Percentiles rank a stretch among this genome's conserved stretches.
Conservation (phyloP, 2,888 invertebrate genomes). For the Polylopha cassiicola region DNA sequence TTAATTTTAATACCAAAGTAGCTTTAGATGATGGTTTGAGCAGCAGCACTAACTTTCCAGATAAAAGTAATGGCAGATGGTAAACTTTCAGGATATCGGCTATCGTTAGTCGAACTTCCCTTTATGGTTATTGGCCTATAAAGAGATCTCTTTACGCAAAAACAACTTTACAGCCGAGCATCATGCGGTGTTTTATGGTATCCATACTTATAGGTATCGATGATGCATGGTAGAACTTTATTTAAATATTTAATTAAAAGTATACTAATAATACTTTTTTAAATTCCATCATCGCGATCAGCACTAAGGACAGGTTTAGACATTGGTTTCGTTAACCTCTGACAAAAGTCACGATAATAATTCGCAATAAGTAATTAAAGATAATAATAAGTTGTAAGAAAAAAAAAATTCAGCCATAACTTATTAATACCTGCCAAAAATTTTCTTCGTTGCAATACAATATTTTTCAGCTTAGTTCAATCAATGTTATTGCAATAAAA, state of each 20-base stretch:
- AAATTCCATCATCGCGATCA: too few species aligned
- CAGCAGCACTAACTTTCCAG: constrained; percentile 25
- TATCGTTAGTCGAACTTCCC: constrained; percentile 62
- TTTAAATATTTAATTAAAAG: too few species aligned
- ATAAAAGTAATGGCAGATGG: constrained; percentile 48
- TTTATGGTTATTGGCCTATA: constrained; percentile 70
- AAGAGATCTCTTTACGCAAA: constrained; percentile 65
- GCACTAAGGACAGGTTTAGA: too few species aligned
- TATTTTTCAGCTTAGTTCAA: too few species aligned
- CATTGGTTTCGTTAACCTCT: too few species aligned
- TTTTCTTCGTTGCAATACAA: too few species aligned
- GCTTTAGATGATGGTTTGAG: constrained; percentile 4
- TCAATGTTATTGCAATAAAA: constrained; percentile 12
- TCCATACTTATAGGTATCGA: constrained; percentile 48
- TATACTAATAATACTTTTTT: too few species aligned
- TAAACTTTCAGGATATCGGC: constrained; percentile 49
- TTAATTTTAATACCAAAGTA: background rate
- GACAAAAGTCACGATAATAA: too few species aligned
- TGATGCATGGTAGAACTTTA: constrained; percentile 14
- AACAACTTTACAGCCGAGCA: constrained; percentile 68
- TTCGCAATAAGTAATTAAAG: too few species aligned
- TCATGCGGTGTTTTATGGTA: constrained; percentile 56
- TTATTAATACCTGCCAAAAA: too few species aligned
- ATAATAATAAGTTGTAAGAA: too few species aligned
- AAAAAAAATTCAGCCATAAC: too few species aligned